A percentile compares a stretch with the other conserved stretches of the same genome.
Conservation (phyloP, 2,113 vertebrate species). For the Myotis brandtii region DNA sequence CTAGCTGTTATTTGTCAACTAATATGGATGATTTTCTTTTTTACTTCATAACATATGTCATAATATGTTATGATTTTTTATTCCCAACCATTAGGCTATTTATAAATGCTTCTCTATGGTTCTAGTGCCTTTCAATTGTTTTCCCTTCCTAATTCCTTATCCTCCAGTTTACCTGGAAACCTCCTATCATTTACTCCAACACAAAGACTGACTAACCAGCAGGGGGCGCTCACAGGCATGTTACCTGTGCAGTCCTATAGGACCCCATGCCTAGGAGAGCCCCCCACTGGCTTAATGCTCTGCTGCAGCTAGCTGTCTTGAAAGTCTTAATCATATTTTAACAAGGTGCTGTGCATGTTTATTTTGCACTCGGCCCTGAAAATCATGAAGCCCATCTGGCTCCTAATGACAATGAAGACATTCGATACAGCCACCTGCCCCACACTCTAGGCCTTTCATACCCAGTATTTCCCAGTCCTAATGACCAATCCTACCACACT, state of each 20-base stretch:
- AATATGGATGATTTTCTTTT: neutral
- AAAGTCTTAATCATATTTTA: neutral
- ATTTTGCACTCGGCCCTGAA: neutral
- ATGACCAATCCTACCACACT: neutral
- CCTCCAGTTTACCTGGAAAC: neutral
- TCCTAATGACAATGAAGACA: neutral
- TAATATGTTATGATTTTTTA: neutral
- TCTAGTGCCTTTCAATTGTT: neutral
- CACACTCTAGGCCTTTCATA: neutral
- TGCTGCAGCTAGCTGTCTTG: neutral
- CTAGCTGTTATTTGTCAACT: neutral
- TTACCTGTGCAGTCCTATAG: neutral
- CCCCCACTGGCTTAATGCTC: neutral
- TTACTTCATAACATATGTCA: neutral
- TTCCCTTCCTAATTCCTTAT: neutral
- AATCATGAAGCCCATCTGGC: neutral
- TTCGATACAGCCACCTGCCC: neutral
- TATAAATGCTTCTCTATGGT: neutral
- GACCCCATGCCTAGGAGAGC: neutral
- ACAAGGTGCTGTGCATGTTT: neutral
- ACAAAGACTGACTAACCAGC: neutral
- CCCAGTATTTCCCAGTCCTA: neutral
- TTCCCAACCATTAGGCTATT: neutral
- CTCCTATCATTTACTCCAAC: neutral
- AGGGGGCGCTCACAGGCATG: neutral